Conservation (phyloP, 2,113 vertebrate species). For the Lontra canadensis region DNA sequence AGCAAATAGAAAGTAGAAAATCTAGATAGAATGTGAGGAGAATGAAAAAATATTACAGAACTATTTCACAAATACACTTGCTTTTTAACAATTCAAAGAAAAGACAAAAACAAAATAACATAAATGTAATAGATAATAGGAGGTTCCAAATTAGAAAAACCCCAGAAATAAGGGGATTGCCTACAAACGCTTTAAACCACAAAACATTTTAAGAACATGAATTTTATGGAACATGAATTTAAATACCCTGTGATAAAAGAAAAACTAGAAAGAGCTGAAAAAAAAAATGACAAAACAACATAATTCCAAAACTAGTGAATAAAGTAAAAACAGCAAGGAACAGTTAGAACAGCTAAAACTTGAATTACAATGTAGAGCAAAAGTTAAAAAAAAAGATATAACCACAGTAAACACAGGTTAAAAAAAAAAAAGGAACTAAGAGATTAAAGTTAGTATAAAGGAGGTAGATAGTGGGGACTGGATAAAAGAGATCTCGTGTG, state of each 20-base stretch:
- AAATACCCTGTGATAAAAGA: background rate
- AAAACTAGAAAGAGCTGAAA: background rate
- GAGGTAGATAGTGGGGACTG: background rate
- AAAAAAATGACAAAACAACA: background rate
- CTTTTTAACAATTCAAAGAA: conserved; percentile 29
- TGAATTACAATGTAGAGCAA: background rate
- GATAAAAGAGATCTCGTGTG: background rate
- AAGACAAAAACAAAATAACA: background rate
- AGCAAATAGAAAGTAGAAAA: conserved; percentile 5
- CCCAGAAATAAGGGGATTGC: background rate
- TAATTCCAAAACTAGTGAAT: conserved; percentile 1
- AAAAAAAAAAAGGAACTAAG: background rate
- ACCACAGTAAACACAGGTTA: background rate
- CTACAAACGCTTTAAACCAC: background rate
- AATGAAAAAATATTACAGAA: background rate
- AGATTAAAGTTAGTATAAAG: background rate
- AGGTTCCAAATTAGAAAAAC: background rate
- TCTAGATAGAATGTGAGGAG: background rate
- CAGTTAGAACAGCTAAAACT: background rate
- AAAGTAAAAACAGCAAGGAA: background rate
- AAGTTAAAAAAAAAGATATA: background rate
- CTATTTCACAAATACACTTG: background rate
- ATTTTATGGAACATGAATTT: conserved; percentile 3
- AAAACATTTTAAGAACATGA: conserved; percentile 7
- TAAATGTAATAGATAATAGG: background rate